A percentile compares a stretch with the other conserved stretches of the same genome.
Evolutionary conservation across 2,113 vertebrate genomes (phyloP).

Genomic region (Chaetorhynchus papuensis): DNA sequence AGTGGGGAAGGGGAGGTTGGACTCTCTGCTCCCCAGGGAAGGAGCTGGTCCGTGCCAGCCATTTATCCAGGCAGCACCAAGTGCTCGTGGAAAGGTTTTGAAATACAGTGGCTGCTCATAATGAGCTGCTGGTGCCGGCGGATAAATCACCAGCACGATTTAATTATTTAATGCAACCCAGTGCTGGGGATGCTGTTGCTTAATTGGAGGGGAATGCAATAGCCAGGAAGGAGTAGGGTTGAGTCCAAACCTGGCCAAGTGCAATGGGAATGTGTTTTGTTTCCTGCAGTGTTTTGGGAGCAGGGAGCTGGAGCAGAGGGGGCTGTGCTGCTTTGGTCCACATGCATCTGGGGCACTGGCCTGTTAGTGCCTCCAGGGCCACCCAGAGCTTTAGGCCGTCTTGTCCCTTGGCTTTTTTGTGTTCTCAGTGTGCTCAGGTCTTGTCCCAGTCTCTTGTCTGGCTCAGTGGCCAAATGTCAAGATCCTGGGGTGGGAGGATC

Average conservation of each 20-base stretch:
- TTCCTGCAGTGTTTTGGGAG: neutral
- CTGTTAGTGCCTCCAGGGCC: neutral
- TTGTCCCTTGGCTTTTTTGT: neutral
- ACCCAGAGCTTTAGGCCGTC: neutral
- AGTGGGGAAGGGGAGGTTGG: conserved; percentile 40
- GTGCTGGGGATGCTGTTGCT: conserved; percentile 16
- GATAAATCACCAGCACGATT: conserved; percentile 38
- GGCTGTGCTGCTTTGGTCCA: accelerated
- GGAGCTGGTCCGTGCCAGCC: conserved; percentile 23
- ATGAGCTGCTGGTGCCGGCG: conserved; percentile 51
- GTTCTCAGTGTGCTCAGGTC: neutral
- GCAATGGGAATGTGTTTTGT: neutral
- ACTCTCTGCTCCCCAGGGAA: neutral
- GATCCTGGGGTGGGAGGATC: neutral
- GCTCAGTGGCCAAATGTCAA: neutral
- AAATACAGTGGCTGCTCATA: conserved; percentile 31
- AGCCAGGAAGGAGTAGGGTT: neutral
- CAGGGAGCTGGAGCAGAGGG: neutral
- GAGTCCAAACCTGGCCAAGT: neutral
- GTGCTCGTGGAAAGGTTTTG: neutral
- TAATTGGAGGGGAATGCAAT: conserved; percentile 44
- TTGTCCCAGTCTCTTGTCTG: neutral
- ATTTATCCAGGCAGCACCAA: conserved; percentile 23
- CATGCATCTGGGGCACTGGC: accelerated
- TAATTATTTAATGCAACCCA: conserved; percentile 58